These are phyloP conservation scores for Trachelus iudaicus DNA, from an alignment of 2,888 invertebrate species.

Conservation along the genomic window DNA sequence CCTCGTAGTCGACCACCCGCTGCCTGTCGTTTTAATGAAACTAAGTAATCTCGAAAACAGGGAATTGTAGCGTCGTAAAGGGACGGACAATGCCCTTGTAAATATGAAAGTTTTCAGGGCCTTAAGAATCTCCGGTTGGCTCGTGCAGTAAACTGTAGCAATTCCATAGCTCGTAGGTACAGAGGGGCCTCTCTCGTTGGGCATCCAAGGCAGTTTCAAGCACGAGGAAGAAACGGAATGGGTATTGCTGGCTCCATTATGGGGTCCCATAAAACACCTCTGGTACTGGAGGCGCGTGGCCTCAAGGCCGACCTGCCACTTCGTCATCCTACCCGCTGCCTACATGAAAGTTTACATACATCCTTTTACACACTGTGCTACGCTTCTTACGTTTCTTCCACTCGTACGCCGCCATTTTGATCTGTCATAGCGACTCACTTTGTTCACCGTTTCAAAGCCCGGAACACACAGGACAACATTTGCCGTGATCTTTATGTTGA, in stretches of 20 bases:
- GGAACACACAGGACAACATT: background rate
- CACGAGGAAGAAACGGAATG: constrained; percentile 37
- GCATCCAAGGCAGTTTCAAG: background rate
- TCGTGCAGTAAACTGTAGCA: constrained; percentile 30
- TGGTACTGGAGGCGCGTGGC: constrained; percentile 48
- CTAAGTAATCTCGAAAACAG: constrained; percentile 60
- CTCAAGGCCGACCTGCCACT: constrained; percentile 48
- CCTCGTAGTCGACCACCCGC: constrained; percentile 36
- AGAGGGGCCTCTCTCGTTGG: constrained; percentile 1
- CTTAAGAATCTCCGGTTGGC: constrained; percentile 15
- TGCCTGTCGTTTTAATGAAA: constrained; percentile 57
- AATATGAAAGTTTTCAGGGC: constrained; percentile 53
- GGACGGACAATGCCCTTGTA: constrained; percentile 51
- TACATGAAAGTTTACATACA: constrained; percentile 30
- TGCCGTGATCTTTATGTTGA: background rate
- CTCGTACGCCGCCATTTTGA: background rate
- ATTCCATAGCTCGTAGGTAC: background rate
- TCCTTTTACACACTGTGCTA: constrained; percentile 27
- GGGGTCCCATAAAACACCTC: constrained; percentile 33
- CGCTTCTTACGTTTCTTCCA: constrained; percentile 20
- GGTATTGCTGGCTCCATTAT: constrained; percentile 55
- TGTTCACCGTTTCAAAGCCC: background rate
- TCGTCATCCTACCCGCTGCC: constrained; percentile 28
- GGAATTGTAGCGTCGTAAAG: constrained; percentile 58
- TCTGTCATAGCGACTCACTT: background rate